Base-by-base conservation (phyloP, 2,888 invertebrate species). In the Odontomyia ornata region DNA sequence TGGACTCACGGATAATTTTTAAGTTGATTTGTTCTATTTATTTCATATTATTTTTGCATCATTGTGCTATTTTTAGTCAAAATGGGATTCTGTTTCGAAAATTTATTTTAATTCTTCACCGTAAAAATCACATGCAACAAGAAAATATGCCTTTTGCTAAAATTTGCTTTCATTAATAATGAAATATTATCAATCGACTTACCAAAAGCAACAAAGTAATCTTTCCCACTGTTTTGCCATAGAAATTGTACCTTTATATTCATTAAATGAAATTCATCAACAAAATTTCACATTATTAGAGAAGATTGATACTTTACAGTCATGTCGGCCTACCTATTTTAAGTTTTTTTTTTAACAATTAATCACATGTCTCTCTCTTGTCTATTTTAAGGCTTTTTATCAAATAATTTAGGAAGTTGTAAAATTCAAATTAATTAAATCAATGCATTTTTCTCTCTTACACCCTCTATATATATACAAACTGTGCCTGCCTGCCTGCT, bases 371-470 rank as follows among this genome's bases (percentile, higher is more conserved):
- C 62, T 76, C 57, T 62, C 60, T 77, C 75, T 77, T 73, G 60
- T 73, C 52, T 64, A 76, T 77, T 76, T 79, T 77, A 79, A 79
- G 78, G 76, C 77, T 52, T 52, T 52, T 13, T 27, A 36, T 72
- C 18, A 27, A 27, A 75, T 64, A 64, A 28, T 64, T 75, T 47
- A 76, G 64, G 46, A 65, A 76, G 64, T 64, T 64, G 47, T 56
- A 9, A 65, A 30, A 65, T 76, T 76, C 56, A 67, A 65, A 77
- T 64, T 79, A 78, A 79, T 77, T 79, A 79, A 77, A 78, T 69
- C 71, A 77, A 75, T 77, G 75, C 76, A 77, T 79, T 79, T 79
- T 79, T 79, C 79, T 76, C 79, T 76, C 73, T 69, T 77, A 79
- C 64, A 77, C 79, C 78, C 79, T 77, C 69, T 79, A 73, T 77